phyloP scores from a whole-genome alignment of 37 sponge, comb jelly and placozoan genomes.

The Tethya wilhelma region DNA sequence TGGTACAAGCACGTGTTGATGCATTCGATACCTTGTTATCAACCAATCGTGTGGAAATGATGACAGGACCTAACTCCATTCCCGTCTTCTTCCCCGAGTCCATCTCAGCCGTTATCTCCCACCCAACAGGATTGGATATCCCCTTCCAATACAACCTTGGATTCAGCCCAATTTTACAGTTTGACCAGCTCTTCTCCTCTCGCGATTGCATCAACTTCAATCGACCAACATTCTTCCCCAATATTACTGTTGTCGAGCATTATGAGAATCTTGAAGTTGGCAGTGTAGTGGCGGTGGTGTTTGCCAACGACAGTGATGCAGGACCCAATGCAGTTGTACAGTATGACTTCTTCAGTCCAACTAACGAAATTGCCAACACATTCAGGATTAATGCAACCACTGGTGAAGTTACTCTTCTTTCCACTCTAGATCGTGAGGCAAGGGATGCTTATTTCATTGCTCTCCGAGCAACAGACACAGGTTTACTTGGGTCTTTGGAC shows the following conservation, averaged over 20 bases:
- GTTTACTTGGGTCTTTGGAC: neutral
- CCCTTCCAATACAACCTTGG: constrained; percentile 39
- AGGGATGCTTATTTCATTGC: constrained; percentile 30
- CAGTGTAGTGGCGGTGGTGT: constrained; percentile 32
- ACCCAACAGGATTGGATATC: constrained; percentile 1
- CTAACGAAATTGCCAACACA: constrained; percentile 8
- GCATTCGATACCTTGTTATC: constrained; percentile 8
- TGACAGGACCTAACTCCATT: constrained; percentile 7
- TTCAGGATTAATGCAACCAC: constrained; percentile 55
- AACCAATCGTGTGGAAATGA: neutral
- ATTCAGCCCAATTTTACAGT: constrained; percentile 37
- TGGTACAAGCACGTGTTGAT: constrained; percentile 38
- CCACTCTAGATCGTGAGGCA: constrained; percentile 55
- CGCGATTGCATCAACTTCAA: constrained; percentile 59
- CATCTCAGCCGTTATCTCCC: constrained; percentile 3
- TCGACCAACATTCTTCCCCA: constrained; percentile 50
- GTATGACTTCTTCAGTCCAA: constrained; percentile 9
- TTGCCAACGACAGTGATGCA: constrained; percentile 77
- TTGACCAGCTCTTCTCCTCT: constrained; percentile 55
- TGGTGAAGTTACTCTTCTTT: constrained; percentile 48
- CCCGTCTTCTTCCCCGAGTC: constrained; percentile 51
- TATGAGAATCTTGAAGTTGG: constrained; percentile 22
- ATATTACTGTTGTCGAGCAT: neutral
- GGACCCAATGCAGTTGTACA: constrained; percentile 34
- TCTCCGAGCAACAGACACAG: constrained; percentile 33